Base-by-base conservation (phyloP, 1,140 invertebrate species). In the Lasaia peninsularis region DNA sequence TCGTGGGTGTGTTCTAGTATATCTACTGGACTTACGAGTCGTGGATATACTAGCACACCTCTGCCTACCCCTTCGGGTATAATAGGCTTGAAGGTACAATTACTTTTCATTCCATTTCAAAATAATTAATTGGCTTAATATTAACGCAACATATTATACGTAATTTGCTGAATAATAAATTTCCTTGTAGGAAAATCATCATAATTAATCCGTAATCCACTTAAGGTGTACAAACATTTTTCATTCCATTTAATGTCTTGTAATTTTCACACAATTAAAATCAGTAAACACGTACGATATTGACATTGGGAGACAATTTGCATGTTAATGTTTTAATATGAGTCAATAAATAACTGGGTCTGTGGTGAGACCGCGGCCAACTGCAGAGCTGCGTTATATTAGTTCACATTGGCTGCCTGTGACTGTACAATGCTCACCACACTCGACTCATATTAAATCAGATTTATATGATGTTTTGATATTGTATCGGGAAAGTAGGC, bases 251-350 rank as follows among this genome's bases (percentile, higher is more conserved):
- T 18, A 18, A 44, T 9, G 1, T 10, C 37, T 4, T 44, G 37
- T 18, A 44, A 44, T 44, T 18, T 44, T 16, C 2, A 44, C 12
- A 14, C 14, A 10, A 44, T 44, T 44, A 44, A 44, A 44, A 44
- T 44, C 37, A 10, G 37, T 44, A 44, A 44, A 44, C 37, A 40
- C 37, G 37, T 18, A 40, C 37, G 37, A 40, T 40, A 40, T 40
- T 40, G 37, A 40, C 37, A 16, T 20, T 44, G 37, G 37, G 37
- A 44, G 18, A 44, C 37, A 44, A 44, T 44, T 44, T 44, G 37
- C 37, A 44, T 44, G 37, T 44, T 44, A 44, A 44, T 44, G 37
- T 44, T 44, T 44, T 44, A 44, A 44, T 44, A 44, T 44, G 10
- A 44, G 37, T 44, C 37, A 44, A 44, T 44, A 44, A 44, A 44